phyloP scores from a whole-genome alignment of 2,797 vertebrate species.

The Leptatherina wallacei region DNA sequence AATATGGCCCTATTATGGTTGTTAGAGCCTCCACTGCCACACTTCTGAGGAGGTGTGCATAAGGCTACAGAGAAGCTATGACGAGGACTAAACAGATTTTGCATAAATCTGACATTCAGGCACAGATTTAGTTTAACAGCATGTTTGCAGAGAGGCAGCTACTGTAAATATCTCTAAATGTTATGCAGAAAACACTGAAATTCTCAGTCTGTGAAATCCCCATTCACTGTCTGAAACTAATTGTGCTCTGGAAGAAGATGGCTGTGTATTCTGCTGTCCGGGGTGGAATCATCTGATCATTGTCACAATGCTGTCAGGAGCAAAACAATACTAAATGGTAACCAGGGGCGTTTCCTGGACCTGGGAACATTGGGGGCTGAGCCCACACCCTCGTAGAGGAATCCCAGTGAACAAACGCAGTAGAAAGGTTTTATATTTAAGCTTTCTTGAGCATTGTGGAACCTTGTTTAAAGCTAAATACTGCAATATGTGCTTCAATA shows the following conservation, averaged over 20 bases:
- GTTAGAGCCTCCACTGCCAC: too few species aligned
- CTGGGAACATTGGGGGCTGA: too few species aligned
- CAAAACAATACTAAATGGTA: neutral
- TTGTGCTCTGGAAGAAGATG: neutral
- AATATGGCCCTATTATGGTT: too few species aligned
- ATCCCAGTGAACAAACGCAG: too few species aligned
- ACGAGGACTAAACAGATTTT: neutral
- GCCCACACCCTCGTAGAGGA: too few species aligned
- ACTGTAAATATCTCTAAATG: neutral
- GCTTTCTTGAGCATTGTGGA: too few species aligned
- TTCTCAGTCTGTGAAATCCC: neutral
- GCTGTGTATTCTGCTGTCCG: neutral
- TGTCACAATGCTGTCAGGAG: neutral
- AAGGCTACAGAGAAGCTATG: neutral
- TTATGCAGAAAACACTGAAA: slow-evolving; percentile 3
- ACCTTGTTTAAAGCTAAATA: too few species aligned
- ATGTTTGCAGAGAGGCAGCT: neutral
- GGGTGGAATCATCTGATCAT: neutral
- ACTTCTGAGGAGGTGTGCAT: too few species aligned
- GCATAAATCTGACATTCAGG: neutral
- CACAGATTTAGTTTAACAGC: too few species aligned
- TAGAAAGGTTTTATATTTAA: too few species aligned
- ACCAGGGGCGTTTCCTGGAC: too few species aligned
- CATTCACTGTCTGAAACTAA: neutral
- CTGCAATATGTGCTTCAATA: too few species aligned